A percentile compares a stretch with the other conserved stretches of the same genome.
Evolutionary conservation across 1,140 invertebrate species (phyloP).

Genomic region (Heliconius hewitsoni): DNA sequence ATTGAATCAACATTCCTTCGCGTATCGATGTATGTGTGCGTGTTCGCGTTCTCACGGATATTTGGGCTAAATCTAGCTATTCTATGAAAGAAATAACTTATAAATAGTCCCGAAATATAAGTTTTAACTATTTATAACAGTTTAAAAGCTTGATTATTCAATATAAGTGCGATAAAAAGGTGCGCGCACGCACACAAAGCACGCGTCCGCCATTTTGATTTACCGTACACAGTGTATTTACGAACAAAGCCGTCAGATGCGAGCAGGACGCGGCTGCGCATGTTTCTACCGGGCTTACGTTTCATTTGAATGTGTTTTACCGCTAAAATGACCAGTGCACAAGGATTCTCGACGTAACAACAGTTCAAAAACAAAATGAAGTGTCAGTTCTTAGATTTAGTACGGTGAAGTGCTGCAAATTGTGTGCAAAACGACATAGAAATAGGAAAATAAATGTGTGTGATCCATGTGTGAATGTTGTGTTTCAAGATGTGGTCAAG

Average conservation of each 20-base stretch:
- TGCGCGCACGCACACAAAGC: conserved; percentile 70
- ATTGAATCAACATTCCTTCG: conserved; percentile 80
- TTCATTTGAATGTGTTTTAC: conserved; percentile 73
- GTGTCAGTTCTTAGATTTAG: conserved; percentile 78
- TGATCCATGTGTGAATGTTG: conserved; percentile 80
- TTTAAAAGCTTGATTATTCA: conserved; percentile 38
- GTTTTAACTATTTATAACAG: conserved; percentile 36
- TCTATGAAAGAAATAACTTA: conserved; percentile 61
- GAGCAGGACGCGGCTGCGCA: conserved; percentile 79
- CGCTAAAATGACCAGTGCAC: conserved; percentile 76
- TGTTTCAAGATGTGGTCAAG: conserved; percentile 80
- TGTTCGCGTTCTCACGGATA: conserved; percentile 69
- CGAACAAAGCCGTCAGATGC: conserved; percentile 80
- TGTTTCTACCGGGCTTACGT: conserved; percentile 71
- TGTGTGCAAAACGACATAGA: conserved; percentile 71
- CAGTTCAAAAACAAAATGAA: conserved; percentile 79
- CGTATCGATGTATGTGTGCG: conserved; percentile 73
- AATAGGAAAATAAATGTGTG: conserved; percentile 80
- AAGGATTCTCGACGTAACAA: conserved; percentile 71
- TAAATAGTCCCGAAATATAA: conserved; percentile 41
- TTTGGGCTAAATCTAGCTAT: conserved; percentile 37
- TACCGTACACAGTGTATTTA: conserved; percentile 78
- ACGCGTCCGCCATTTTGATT: conserved; percentile 76
- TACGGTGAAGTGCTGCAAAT: conserved; percentile 77
- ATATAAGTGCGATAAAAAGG: conserved; percentile 49